Conservation (phyloP, 2,888 invertebrate species). For the Oxycera nigricornis region DNA sequence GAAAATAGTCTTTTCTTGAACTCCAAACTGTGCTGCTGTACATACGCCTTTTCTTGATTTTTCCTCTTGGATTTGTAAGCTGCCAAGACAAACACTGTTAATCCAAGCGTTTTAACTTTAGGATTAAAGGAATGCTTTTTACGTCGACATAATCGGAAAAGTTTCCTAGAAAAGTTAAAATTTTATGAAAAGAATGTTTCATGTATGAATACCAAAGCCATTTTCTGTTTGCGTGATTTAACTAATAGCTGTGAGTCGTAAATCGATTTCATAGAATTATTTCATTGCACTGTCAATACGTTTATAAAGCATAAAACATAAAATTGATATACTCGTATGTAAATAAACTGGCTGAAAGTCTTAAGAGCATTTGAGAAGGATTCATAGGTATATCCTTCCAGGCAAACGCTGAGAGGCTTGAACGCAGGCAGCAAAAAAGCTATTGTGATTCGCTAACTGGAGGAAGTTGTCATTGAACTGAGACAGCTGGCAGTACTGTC, state of each 20-base stretch:
- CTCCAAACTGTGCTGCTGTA: no score
- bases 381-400: no score
- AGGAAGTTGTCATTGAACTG: no score
- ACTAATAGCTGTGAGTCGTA: not conserved
- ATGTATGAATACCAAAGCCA: not conserved
- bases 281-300: no score
- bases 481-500: no score
- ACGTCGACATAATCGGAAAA: not conserved
- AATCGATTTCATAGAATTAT: constrained; percentile 1
- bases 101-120: constrained; percentile 4
- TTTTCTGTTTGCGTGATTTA: not conserved
- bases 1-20: not conserved
- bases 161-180: constrained; percentile 10
- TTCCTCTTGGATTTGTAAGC: not conserved
- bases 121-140: not conserved
- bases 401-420: no score
- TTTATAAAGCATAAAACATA: no score
- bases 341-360: no score
- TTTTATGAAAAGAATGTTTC: not conserved
- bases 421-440: no score
- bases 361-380: no score
- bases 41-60: not conserved
- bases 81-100: constrained; percentile 23
- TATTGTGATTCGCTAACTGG: no score
- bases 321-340: no score